Percentiles rank a stretch among this genome's conserved stretches.
Evolutionary conservation across 2,888 invertebrate species (phyloP).

Genomic region (Liodrosophila aerea): DNA sequence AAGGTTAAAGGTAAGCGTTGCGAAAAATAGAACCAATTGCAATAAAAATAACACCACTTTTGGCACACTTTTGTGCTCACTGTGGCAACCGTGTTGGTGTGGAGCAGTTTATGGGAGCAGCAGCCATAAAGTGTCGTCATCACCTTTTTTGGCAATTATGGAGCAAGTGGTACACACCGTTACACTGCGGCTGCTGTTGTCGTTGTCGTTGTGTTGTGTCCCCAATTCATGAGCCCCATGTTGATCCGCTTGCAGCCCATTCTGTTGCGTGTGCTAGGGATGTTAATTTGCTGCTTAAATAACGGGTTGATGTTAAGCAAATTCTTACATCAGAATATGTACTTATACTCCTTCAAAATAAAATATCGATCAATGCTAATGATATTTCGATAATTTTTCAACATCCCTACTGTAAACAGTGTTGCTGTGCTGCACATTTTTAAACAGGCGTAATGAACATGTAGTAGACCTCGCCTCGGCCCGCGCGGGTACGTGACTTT

Average conservation of each 20-base stretch:
- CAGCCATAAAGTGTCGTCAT: conserved; percentile 47
- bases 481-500: conserved; percentile 61
- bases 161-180: conserved; percentile 28
- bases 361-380: too few relatives aligned
- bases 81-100: too few relatives aligned
- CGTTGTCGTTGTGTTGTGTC: conserved; percentile 25
- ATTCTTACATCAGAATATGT: too few relatives aligned
- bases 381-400: too few relatives aligned
- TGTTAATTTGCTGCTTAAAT: too few relatives aligned
- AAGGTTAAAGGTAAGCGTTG: too few relatives aligned
- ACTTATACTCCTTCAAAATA: too few relatives aligned
- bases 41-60: too few relatives aligned
- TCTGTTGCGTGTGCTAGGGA: too few relatives aligned
- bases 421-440: conserved; percentile 38
- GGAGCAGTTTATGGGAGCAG: conserved; percentile 31
- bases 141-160: conserved; percentile 62
- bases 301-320: too few relatives aligned
- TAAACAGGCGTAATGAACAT: conserved; percentile 60
- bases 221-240: conserved; percentile 50
- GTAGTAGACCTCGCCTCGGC: conserved; percentile 49
- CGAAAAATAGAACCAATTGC: too few relatives aligned
- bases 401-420: neutral
- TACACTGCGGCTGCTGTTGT: conserved; percentile 22
- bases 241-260: conserved; percentile 5
- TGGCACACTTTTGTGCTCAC: neutral